phyloP scores from a whole-genome alignment of 23 tunicate genomes.

The Clavelina lepadiformis region DNA sequence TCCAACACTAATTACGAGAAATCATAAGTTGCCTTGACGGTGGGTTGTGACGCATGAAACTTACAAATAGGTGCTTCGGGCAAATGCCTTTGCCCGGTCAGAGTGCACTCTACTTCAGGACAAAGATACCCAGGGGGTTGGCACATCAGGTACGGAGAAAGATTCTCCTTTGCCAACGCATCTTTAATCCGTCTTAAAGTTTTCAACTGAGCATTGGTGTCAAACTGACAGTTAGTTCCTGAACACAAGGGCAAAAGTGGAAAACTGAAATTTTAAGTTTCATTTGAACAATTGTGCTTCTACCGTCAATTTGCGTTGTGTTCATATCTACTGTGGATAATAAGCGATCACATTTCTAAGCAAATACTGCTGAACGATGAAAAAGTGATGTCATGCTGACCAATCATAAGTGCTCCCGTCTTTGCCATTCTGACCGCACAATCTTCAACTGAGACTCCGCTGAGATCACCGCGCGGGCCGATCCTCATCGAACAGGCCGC shows the following conservation, averaged over 20 bases:
- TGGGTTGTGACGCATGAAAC: no score
- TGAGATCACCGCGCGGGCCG: slow-evolving; percentile 32
- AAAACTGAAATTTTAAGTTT: no score
- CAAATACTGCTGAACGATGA: no score
- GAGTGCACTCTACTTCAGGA: slow-evolving; percentile 46
- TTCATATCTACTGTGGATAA: no score
- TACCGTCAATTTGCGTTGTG: no score
- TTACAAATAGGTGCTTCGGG: slow-evolving; percentile 44
- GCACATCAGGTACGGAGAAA: slow-evolving; percentile 46
- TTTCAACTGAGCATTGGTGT: slow-evolving; percentile 33
- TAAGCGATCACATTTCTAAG: no score
- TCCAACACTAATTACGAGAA: slow-evolving; percentile 52
- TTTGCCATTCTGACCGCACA: slow-evolving; percentile 71
- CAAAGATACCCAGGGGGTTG: slow-evolving; percentile 50
- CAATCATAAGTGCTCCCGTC: slow-evolving; percentile 68
- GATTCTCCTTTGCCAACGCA: slow-evolving; percentile 32
- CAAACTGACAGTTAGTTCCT: slow-evolving; percentile 50
- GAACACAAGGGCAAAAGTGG: no score
- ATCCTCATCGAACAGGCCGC: slow-evolving; percentile 52
- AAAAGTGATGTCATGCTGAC: no score
- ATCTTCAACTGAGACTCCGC: slow-evolving; percentile 58
- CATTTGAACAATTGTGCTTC: no score
- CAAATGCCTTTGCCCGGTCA: slow-evolving; percentile 24
- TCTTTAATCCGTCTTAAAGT: slow-evolving; percentile 43
- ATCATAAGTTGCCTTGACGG: no score